Base-by-base conservation (phyloP, 2,888 invertebrate genomes). In the Salpingus planirostris region DNA sequence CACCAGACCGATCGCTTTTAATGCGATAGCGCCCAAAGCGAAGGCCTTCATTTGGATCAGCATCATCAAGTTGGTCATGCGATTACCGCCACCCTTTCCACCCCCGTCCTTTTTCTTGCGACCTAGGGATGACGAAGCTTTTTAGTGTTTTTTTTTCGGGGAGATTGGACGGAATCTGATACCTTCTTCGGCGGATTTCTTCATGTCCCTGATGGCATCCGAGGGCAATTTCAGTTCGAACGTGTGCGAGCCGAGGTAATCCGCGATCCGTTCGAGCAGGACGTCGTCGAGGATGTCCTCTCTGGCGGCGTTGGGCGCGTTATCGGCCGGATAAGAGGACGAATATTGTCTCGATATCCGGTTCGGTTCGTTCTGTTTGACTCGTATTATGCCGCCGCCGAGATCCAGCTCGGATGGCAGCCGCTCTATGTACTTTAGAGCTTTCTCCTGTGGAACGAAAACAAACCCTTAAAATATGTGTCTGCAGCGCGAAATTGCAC, bases 141-240 rank as follows among this genome's bases (percentile, higher is more conserved):
- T 18, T 18, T 18, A n/a, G n/a, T n/a, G n/a, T n/a, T n/a, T n/a
- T n/a, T n/a, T n/a, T n/a, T n/a, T n/a, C n/a, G n/a, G n/a, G n/a
- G n/a, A n/a, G n/a, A n/a, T n/a, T n/a, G n/a, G n/a, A n/a, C n/a
- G 24, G n/a, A n/a, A n/a, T n/a, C 36, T 42, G 60, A 74, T 71
- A 85, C 86, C 85, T 80, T 87, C 86, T 55, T 84, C 86, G 10
- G 49, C 40, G n/a, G 85, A 81, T 27, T 8, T 7, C 8, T 11
- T 14, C 8, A 27, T 13, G 3, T 27, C 27, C 6, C 6, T 27
- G 14, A 27, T 27, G 12, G 13, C 3, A n/a, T 24, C 74, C 40
- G 76, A 76, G 49, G 87, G 86, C 50, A 88, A 72, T 62, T 85
- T 85, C 52, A 88, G 76, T 57, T 88, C 86, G 24, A 88, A 67